A percentile compares a stretch with the other conserved stretches of the same genome.
phyloP scores from a whole-genome alignment of 2,797 vertebrate species.

The Danio albolineatus region DNA sequence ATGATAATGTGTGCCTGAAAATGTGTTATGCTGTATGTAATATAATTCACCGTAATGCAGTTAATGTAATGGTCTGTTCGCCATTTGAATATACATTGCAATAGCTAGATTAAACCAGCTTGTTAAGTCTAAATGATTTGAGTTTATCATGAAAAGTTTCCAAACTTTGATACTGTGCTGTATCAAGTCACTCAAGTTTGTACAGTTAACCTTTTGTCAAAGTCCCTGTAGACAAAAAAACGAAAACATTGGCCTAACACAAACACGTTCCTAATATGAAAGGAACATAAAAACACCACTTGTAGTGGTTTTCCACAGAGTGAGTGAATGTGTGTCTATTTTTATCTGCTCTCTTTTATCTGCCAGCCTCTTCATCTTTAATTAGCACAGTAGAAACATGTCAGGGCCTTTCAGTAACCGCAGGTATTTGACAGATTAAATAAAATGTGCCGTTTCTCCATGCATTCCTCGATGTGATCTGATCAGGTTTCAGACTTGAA shows the following conservation, averaged over 20 bases:
- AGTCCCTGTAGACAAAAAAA: constrained; percentile 7
- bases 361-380: constrained; percentile 51
- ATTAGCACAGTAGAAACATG: constrained; percentile 65
- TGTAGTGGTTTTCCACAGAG: constrained; percentile 26
- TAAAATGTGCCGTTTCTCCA: constrained; percentile 55
- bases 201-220: constrained; percentile 24
- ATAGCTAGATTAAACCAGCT: background rate
- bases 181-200: constrained; percentile 25
- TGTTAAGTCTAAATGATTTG: background rate
- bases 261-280: constrained; percentile 17
- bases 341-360: constrained; percentile 47
- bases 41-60: no score
- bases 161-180: background rate
- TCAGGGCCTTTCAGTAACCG: constrained; percentile 62
- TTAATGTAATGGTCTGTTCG: background rate
- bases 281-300: constrained; percentile 11
- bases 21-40: no score
- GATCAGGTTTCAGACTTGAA: constrained; percentile 57
- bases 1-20: no score
- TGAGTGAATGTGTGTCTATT: constrained; percentile 44
- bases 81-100: background rate
- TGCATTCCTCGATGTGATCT: constrained; percentile 63
- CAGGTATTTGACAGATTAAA: constrained; percentile 66
- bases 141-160: background rate
- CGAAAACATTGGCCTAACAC: constrained; percentile 18